Conservation (phyloP, 2,113 vertebrate genomes). For the Megaceryle maxima region DNA sequence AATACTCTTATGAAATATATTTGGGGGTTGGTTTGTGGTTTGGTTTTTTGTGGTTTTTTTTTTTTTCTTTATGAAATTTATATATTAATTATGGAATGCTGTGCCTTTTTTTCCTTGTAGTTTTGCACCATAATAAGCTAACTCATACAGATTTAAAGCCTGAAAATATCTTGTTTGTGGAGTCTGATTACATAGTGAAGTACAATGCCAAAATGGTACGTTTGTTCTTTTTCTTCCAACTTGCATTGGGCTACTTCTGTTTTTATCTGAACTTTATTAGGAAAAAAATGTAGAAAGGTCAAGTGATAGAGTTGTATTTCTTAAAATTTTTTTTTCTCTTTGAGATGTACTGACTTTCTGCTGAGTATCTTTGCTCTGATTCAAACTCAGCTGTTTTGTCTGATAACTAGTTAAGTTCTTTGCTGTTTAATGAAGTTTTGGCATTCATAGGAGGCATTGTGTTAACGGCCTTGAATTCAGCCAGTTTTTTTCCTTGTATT, state of each 20-base stretch:
- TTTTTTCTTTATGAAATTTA: neutral
- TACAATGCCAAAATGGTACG: constrained; percentile 91
- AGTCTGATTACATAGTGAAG: constrained; percentile 88
- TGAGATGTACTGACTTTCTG: neutral
- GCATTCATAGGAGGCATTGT: neutral
- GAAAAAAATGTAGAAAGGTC: neutral
- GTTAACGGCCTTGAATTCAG: neutral
- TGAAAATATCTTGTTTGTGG: constrained; percentile 96
- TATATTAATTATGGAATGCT: neutral
- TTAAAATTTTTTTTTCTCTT: neutral
- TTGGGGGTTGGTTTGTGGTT: neutral
- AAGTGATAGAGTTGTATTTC: neutral
- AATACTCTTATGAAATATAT: neutral
- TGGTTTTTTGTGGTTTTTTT: neutral
- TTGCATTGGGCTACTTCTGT: neutral
- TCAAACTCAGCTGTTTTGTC: neutral
- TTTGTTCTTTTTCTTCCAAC: neutral
- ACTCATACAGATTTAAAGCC: constrained; percentile 98
- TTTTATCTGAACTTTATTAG: neutral
- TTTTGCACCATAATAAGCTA: constrained; percentile 93
- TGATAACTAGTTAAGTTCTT: neutral
- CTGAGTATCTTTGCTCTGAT: neutral
- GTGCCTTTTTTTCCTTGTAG: constrained; percentile 69
- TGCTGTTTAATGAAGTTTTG: neutral
- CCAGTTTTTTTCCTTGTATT: neutral